phyloP scores from a whole-genome alignment of 2,113 vertebrate species.

The Pelecanoides urinatrix region DNA sequence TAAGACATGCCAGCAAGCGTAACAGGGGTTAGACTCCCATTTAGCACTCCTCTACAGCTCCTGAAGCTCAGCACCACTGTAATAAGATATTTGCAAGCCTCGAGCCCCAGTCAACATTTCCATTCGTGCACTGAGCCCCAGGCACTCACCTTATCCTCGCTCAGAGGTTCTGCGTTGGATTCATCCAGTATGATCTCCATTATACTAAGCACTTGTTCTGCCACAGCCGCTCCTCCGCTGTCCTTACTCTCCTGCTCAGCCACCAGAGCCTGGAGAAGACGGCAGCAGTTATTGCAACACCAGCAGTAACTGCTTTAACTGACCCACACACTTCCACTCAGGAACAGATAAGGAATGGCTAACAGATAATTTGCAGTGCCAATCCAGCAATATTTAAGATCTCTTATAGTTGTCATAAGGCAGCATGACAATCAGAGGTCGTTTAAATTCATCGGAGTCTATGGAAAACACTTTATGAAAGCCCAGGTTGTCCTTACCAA shows the following conservation, averaged over 20 bases:
- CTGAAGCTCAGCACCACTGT: background rate
- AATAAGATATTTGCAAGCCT: background rate
- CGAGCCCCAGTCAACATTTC: background rate
- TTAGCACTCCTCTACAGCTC: background rate
- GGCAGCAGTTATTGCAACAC: background rate
- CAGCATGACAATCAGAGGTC: background rate
- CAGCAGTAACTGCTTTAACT: background rate
- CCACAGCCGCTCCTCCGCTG: slow-evolving; percentile 93
- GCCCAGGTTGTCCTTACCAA: slow-evolving; percentile 75
- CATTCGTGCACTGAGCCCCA: background rate
- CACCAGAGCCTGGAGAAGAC: slow-evolving; percentile 83
- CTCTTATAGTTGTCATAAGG: fast-evolving
- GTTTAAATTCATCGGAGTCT: background rate
- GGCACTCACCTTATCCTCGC: slow-evolving; percentile 90
- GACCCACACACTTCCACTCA: background rate
- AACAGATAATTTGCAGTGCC: background rate
- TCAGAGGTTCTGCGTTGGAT: slow-evolving; percentile 93
- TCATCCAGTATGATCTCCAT: slow-evolving; percentile 99
- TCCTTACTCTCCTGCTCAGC: slow-evolving; percentile 98
- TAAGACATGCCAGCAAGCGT: background rate
- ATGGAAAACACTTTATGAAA: background rate
- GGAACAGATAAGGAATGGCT: background rate
- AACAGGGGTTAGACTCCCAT: background rate
- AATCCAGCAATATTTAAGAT: background rate
- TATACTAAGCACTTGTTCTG: slow-evolving; percentile 97